These are phyloP conservation scores for Muntiacus muntjak DNA, from an alignment of 2,113 vertebrate species.

Conservation along the genomic window DNA sequence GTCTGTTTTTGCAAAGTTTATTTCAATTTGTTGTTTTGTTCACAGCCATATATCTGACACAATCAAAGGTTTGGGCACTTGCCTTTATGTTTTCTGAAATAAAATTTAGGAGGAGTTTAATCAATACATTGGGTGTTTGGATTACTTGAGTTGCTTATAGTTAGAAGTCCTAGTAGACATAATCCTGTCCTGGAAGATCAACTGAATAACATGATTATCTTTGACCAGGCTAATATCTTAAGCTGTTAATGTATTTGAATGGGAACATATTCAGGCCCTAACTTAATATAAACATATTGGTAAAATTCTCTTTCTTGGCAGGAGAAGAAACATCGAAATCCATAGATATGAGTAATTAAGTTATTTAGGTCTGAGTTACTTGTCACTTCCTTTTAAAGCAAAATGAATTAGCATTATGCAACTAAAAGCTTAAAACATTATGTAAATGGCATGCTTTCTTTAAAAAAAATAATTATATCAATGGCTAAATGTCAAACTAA, in stretches of 20 bases:
- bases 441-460: background rate
- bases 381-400: background rate
- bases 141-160: background rate
- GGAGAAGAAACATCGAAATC: background rate
- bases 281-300: background rate
- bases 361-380: background rate
- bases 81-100: background rate
- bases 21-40: background rate
- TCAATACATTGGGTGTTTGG: background rate
- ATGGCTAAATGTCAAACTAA: background rate
- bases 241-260: background rate
- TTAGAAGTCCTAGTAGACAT: background rate
- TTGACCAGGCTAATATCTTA: background rate
- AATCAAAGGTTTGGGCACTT: background rate
- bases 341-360: background rate
- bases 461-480: background rate
- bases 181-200: background rate
- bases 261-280: background rate
- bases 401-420: constrained; percentile 7
- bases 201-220: background rate
- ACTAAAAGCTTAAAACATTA: constrained; percentile 13
- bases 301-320: background rate
- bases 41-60: background rate
- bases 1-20: constrained; percentile 30
- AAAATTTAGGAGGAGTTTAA: background rate